phyloP scores from a whole-genome alignment of 2,888 invertebrate species.

The Harpagoxenus sublaevis region DNA sequence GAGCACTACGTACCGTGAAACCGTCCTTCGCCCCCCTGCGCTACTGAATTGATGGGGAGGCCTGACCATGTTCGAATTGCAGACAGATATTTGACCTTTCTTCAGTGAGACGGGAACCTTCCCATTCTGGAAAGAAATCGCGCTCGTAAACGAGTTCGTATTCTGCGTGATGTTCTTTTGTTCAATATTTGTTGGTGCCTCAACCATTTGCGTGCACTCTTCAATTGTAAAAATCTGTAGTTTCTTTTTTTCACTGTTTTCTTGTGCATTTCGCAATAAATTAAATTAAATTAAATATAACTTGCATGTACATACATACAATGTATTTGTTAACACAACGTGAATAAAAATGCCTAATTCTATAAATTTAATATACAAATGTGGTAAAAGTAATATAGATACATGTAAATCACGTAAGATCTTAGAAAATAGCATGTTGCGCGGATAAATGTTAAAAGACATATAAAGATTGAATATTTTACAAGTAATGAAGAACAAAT shows the following conservation, averaged over 20 bases:
- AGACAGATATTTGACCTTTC: slow-evolving; percentile 68
- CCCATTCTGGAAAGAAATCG: slow-evolving; percentile 26
- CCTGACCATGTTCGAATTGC: slow-evolving; percentile 75
- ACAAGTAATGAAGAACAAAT: neutral
- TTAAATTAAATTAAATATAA: neutral
- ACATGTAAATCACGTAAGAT: neutral
- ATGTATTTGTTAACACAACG: neutral
- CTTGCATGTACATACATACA: neutral
- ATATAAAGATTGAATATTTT: neutral
- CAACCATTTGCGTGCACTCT: no score
- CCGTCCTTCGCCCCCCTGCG: slow-evolving; percentile 70
- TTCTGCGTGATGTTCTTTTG: neutral
- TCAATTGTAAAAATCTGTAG: no score
- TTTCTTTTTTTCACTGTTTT: no score
- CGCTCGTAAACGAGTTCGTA: neutral
- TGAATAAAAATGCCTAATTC: neutral
- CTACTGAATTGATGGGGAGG: slow-evolving; percentile 81
- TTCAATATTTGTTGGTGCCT: no score
- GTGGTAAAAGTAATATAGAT: neutral
- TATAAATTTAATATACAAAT: neutral
- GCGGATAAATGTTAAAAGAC: neutral
- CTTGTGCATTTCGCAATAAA: no score
- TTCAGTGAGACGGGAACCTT: slow-evolving; percentile 11
- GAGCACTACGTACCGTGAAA: slow-evolving; percentile 71
- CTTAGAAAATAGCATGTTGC: neutral